Base-by-base conservation (phyloP, 37 sponge, comb jelly and placozoan genomes). In the Halichondria panicea region DNA sequence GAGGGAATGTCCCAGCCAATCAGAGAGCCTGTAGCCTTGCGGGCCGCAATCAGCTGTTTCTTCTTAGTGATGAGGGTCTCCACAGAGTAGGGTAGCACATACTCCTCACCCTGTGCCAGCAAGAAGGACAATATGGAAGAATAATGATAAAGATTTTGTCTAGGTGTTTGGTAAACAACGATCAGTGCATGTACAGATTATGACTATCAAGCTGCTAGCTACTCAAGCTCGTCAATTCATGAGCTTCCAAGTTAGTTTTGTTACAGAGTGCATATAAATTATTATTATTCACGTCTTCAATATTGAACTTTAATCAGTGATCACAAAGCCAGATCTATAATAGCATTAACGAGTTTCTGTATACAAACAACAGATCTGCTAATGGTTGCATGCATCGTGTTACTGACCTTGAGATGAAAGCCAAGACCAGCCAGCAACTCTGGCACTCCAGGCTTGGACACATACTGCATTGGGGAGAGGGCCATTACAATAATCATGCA, bases 1-100 rank as follows among this genome's bases (percentile, higher is more conserved):
- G 74, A 61, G 22, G 92, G 92, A 0, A 92, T 68, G 30, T 92
- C 92, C 92, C 87, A 87, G 33, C 86, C 92, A 28, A 72, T 60
- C 9, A 87, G 63, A 0, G 54, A 74, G 4, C 74, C 74, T 11
- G 60, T 46, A 5, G 36, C 43, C 28, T 74, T 78, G 21, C 90
- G 70, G 42, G 69, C 38, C 3, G 45, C 80, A 31, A 76, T 27
- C 24, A 84, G 36, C n/a, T 68, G 41, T 11, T 71, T 37, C 76
- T 81, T 80, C 66, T 63, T 70, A 55, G 61, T 65, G 12, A 39
- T 0, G 25, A 87, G 79, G 22, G 37, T 53, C 5, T 85, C 79
- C 2, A 55, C 57, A 21, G 48, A 7, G 9, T 22, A 36, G 4
- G 2, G 12, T 40, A 74, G 61, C 19, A 80, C 69, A 43, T 80